These are phyloP conservation scores for Elephantulus edwardii DNA, from an alignment of 2,113 vertebrate genomes.

Conservation along the genomic window DNA sequence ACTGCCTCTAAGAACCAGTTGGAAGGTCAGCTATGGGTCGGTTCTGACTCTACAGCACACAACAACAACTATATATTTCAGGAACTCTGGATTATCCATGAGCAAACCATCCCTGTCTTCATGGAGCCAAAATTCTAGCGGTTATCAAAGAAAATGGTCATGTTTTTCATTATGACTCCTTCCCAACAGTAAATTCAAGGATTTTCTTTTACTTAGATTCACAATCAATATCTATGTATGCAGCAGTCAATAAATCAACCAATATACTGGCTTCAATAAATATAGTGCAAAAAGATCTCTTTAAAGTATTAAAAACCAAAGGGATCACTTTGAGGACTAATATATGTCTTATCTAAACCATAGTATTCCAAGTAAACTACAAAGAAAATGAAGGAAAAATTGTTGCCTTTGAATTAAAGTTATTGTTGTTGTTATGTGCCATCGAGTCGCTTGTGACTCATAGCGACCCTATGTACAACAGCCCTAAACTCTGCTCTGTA, in stretches of 20 bases:
- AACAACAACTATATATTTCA: background rate
- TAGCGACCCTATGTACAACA: too few species aligned
- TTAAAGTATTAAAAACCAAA: background rate
- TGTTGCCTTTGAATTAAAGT: too few species aligned
- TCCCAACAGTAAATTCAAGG: background rate
- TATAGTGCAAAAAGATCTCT: background rate
- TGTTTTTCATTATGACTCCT: background rate
- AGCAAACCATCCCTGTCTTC: background rate
- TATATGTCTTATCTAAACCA: too few species aligned
- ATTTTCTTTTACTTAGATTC: background rate
- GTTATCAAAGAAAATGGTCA: background rate
- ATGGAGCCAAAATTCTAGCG: background rate
- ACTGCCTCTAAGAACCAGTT: too few species aligned
- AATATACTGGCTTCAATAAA: background rate
- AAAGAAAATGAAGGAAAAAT: background rate
- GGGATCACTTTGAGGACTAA: background rate
- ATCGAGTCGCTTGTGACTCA: too few species aligned
- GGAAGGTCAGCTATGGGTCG: too few species aligned
- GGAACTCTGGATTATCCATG: background rate
- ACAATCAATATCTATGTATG: background rate
- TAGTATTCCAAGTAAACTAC: background rate
- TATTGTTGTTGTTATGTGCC: too few species aligned
- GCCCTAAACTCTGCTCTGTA: too few species aligned
- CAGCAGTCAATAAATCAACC: background rate
- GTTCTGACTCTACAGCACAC: too few species aligned